Evolutionary conservation across 2,113 vertebrate genomes (phyloP).

Genomic region (Peromyscus maniculatus): DNA sequence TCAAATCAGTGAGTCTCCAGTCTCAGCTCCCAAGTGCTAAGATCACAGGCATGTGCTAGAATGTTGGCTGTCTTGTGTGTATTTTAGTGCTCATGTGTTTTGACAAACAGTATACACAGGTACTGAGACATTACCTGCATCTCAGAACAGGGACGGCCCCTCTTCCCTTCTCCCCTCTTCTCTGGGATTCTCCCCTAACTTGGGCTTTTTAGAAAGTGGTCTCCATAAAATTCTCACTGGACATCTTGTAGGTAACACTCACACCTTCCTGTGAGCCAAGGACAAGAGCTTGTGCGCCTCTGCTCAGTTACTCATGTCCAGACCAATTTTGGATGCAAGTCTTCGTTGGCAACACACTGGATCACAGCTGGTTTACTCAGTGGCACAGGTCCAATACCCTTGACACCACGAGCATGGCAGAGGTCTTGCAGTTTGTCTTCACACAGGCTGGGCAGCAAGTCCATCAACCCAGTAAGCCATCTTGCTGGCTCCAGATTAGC

Average conservation of each 20-base stretch:
- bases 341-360: constrained; percentile 93
- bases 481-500: background rate
- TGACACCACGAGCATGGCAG: background rate
- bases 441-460: background rate
- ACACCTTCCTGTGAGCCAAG: background rate
- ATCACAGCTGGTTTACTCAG: constrained; percentile 87
- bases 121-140: background rate
- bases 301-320: constrained; percentile 91
- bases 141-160: background rate
- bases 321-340: constrained; percentile 92
- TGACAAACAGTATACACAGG: background rate
- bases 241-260: background rate
- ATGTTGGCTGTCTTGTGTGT: background rate
- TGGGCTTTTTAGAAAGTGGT: background rate
- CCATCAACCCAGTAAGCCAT: no score
- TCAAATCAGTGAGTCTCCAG: background rate
- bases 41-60: no score
- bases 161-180: background rate
- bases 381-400: background rate
- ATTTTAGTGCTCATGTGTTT: constrained; percentile 31
- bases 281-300: background rate
- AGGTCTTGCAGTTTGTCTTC: background rate
- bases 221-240: background rate
- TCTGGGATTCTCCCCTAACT: background rate
- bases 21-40: background rate